Conservation (phyloP, 2,888 invertebrate genomes). For the Iphiclides podalirius region DNA sequence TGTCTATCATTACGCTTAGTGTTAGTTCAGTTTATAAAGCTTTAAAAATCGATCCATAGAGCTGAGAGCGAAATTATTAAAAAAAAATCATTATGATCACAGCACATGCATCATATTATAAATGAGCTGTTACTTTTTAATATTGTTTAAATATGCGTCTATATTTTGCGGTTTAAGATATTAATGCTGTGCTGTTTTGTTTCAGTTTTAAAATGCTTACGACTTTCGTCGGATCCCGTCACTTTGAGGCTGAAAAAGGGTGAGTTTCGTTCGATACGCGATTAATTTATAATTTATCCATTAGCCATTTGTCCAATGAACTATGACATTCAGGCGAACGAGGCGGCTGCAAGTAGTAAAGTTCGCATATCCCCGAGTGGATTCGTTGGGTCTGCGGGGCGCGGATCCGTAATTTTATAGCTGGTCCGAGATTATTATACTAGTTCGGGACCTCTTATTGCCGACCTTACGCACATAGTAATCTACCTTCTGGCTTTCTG, state of each 20-base stretch:
- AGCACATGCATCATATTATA: too few species aligned
- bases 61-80: too few species aligned
- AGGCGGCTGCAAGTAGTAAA: constrained; percentile 56
- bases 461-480: not conserved
- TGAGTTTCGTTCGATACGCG: constrained; percentile 66
- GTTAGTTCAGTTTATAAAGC: too few species aligned
- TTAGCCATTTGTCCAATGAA: constrained; percentile 32
- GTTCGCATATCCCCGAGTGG: constrained; percentile 58
- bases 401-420: constrained; percentile 61
- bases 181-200: constrained; percentile 51
- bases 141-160: too few species aligned
- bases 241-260: constrained; percentile 95
- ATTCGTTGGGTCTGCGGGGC: constrained; percentile 53
- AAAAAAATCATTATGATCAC: too few species aligned
- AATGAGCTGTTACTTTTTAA: too few species aligned
- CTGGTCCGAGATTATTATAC: constrained; percentile 27
- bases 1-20: too few species aligned
- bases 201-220: constrained; percentile 95
- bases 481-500: not conserved
- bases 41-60: too few species aligned
- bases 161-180: too few species aligned
- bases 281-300: constrained; percentile 22
- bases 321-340: constrained; percentile 36
- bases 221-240: constrained; percentile 93
- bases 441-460: not conserved